Evolutionary conservation across 2,797 vertebrate species (phyloP).

Genomic region (Microchirus variegatus): DNA sequence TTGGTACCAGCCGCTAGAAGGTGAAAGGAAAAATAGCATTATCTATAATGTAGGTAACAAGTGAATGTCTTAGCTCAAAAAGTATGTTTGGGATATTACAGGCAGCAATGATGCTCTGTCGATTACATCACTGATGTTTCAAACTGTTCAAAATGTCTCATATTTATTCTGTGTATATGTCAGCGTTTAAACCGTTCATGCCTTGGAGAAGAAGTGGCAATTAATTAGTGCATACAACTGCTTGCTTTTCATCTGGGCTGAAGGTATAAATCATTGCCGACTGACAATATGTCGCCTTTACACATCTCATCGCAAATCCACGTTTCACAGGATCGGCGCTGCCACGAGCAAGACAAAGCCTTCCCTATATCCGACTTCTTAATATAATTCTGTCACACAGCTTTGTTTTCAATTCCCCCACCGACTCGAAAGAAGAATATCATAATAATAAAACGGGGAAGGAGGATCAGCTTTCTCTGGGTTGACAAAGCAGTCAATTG

Average conservation of each 20-base stretch:
- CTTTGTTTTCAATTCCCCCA: not conserved
- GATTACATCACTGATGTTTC: conserved; percentile 10
- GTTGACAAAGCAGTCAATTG: conserved; percentile 48
- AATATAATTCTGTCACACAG: conserved; percentile 19
- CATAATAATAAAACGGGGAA: conserved; percentile 38
- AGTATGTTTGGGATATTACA: conserved; percentile 13
- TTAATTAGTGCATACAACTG: conserved; percentile 33
- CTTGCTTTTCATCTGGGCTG: conserved; percentile 23
- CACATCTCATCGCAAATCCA: conserved; percentile 53
- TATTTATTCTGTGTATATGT: conserved; percentile 32
- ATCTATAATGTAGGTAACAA: conserved; percentile 74
- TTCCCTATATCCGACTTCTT: conserved; percentile 4
- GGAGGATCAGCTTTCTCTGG: conserved; percentile 38
- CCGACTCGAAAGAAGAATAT: conserved; percentile 24
- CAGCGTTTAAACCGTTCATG: conserved; percentile 21
- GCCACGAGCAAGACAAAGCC: conserved; percentile 37
- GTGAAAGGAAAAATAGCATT: conserved; percentile 70
- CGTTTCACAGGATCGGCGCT: conserved; percentile 14
- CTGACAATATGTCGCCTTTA: conserved; percentile 34
- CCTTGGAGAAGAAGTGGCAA: conserved; percentile 36
- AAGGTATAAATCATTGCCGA: conserved; percentile 32
- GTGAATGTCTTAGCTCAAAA: conserved; percentile 49
- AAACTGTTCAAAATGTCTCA: conserved; percentile 38
- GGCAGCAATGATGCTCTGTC: conserved; percentile 7
- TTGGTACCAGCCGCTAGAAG: conserved; percentile 63